Evolutionary conservation across 2,113 vertebrate genomes (phyloP).

Genomic region (Diphyllodes magnificus): DNA sequence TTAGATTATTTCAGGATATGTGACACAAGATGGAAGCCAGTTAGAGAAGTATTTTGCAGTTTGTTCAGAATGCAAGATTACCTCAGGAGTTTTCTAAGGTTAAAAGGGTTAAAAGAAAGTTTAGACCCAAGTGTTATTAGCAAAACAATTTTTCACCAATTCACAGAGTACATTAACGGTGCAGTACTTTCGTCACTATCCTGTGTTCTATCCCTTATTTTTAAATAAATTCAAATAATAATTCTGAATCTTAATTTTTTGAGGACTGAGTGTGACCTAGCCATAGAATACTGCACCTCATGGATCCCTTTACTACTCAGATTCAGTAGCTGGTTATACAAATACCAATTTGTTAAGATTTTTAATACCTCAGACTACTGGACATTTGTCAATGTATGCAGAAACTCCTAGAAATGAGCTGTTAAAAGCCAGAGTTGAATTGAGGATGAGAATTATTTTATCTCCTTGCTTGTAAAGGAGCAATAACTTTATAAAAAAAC

Average conservation of each 20-base stretch:
- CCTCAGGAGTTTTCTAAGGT: neutral
- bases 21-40: neutral
- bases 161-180: neutral
- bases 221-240: neutral
- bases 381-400: neutral
- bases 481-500: neutral
- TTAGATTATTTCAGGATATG: neutral
- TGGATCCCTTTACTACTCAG: neutral
- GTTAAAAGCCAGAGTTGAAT: neutral
- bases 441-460: neutral
- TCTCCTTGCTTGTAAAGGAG: neutral
- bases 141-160: neutral
- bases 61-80: neutral
- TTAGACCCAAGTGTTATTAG: neutral
- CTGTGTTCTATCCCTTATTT: neutral
- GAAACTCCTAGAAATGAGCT: neutral
- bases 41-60: neutral
- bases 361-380: neutral
- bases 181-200: neutral
- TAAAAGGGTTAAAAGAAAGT: neutral
- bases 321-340: neutral
- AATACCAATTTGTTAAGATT: neutral
- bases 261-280: neutral
- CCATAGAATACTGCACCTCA: neutral
- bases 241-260: neutral